Percentiles rank a stretch among this genome's conserved stretches.
phyloP scores from a whole-genome alignment of 2,797 vertebrate species.

The Liparis tanakae region DNA sequence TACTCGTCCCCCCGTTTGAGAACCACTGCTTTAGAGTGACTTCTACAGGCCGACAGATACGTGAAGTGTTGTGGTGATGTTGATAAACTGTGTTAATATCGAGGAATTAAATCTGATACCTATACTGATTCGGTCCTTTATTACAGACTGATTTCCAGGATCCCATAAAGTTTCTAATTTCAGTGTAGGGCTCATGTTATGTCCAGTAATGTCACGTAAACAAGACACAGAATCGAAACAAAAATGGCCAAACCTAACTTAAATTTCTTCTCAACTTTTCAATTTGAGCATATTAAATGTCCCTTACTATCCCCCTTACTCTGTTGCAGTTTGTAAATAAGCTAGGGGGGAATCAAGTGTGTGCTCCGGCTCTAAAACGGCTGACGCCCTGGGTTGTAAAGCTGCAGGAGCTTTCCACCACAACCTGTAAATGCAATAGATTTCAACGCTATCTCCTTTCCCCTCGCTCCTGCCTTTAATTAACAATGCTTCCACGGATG shows the following conservation, averaged over 20 bases:
- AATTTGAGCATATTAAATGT: neutral
- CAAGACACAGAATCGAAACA: no score
- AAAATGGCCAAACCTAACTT: neutral
- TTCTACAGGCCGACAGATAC: neutral
- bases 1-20: no score
- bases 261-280: neutral
- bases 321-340: conserved; percentile 2
- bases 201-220: neutral
- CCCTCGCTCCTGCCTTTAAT: conserved; percentile 45
- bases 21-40: neutral
- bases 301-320: neutral
- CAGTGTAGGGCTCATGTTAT: neutral
- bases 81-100: neutral
- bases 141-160: neutral
- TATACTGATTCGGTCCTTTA: neutral
- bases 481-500: conserved; percentile 63
- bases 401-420: neutral
- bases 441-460: conserved; percentile 35
- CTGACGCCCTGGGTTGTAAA: neutral
- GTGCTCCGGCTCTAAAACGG: neutral
- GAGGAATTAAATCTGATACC: neutral
- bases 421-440: conserved; percentile 14
- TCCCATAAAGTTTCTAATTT: neutral
- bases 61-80: neutral
- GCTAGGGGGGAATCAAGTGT: neutral